Evolutionary conservation across 2,888 invertebrate species (phyloP), one percentile per base, ranked within the genome.

Genomic region (Cantharis rustica): DNA sequence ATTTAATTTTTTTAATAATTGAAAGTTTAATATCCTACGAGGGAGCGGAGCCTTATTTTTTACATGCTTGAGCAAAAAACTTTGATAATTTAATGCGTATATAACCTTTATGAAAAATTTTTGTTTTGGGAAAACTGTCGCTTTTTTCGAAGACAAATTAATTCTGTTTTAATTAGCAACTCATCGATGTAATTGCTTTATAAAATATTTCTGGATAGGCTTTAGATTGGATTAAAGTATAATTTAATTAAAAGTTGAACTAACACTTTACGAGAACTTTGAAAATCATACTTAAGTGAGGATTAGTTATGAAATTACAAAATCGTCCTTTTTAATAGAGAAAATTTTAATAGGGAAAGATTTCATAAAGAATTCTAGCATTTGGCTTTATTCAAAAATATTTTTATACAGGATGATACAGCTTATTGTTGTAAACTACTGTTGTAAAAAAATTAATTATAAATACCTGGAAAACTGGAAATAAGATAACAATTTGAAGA

Each of bases 1-100:
- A 74, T 69, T 69, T 23, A 69, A 69, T 62, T 31, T 74, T 69
- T 66, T 62, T 69, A 68, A 26, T 63, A 70, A 74, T 74, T 74
- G 69, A 74, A 74, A 74, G 69, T 74, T 69, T 69, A 74, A 74
- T 74, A 74, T 74, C 63, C 74, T 9, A 10, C 69, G 63, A 26
- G 20, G 62, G 69, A 61, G 61, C 69, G 47, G 3, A 31, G 64
- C 20, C 16, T 62, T 73, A 47, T 31, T 74, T 66, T 66, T 66
- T 66, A 66, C 23, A 66, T 20, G 15, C n/a, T 20, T 47, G 47
- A 47, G n/a, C n/a, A 47, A 47, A 27, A 47, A 47, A 66, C 64
- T 16, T 66, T 66, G n/a, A 13, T 10, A 16, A 63, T 23, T 66
- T 20, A 66, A 66, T 20, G 64, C 20, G 20, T 3, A 47, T n/a